Conservation (phyloP, 2,797 vertebrate genomes). For the Peromyscus nudipes region DNA sequence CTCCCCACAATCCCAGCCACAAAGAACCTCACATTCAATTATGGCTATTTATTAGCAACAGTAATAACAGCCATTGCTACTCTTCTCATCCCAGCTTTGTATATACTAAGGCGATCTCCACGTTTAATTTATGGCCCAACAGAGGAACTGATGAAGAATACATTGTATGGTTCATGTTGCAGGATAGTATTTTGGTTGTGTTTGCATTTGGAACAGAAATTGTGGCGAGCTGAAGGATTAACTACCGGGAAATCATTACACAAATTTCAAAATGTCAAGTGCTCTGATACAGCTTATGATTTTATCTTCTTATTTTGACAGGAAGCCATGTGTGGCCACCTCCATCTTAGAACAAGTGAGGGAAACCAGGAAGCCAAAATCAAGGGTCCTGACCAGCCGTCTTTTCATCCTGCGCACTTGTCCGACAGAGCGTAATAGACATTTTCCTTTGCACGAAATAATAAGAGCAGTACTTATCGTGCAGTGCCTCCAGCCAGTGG, state of each 20-base stretch:
- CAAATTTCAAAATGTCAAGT: conserved; percentile 90
- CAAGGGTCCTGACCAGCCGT: conserved; percentile 87
- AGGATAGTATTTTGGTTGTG: conserved; percentile 81
- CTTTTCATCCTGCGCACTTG: conserved; percentile 89
- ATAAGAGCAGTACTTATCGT: conserved; percentile 98
- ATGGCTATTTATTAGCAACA: neutral
- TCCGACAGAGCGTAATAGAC: conserved; percentile 91
- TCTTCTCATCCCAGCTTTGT: neutral
- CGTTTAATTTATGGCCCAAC: conserved; percentile 73
- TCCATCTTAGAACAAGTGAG: conserved; percentile 75
- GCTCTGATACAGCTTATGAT: conserved; percentile 87
- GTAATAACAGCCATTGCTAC: neutral
- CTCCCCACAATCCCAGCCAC: neutral
- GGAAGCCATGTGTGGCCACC: conserved; percentile 87
- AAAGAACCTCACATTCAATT: neutral
- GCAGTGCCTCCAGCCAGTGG: conserved; percentile 96
- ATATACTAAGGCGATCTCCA: neutral
- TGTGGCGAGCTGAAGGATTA: conserved; percentile 86
- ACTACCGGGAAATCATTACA: conserved; percentile 89
- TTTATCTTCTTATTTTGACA: conserved; percentile 90
- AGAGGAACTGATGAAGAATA: conserved; percentile 79
- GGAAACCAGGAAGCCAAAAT: conserved; percentile 84
- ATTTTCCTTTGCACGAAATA: conserved; percentile 96
- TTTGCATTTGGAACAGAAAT: conserved; percentile 88
- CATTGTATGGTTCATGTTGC: conserved; percentile 52